phyloP scores from a whole-genome alignment of 1,140 invertebrate genomes.

The Nasonia giraulti region DNA sequence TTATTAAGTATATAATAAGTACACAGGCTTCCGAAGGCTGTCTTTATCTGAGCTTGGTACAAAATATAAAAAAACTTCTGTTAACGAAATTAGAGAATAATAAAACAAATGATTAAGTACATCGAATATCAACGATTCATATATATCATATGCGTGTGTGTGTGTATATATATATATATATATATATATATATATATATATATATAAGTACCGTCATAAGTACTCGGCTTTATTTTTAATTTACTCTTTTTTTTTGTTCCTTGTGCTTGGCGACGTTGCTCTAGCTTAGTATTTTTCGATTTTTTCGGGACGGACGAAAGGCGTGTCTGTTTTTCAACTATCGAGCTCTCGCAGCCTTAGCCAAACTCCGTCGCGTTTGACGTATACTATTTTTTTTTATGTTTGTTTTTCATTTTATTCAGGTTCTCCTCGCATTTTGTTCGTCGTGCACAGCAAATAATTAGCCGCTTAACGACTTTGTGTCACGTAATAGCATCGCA shows the following conservation, averaged over 20 bases:
- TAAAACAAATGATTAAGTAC: conserved; percentile 59
- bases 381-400: background rate
- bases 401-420: background rate
- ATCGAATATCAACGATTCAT: conserved; percentile 52
- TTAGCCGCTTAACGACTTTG: background rate
- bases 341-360: background rate
- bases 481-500: background rate
- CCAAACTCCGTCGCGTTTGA: conserved; percentile 35
- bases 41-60: conserved; percentile 25
- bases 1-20: conserved; percentile 8
- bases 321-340: conserved; percentile 33
- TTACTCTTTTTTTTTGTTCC: conserved; percentile 32
- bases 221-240: conserved; percentile 43
- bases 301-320: conserved; percentile 62
- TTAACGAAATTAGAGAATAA: conserved; percentile 48
- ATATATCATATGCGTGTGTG: conserved; percentile 28
- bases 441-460: background rate
- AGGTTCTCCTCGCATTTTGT: background rate
- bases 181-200: conserved; percentile 39
- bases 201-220: conserved; percentile 51
- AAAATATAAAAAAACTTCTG: conserved; percentile 33
- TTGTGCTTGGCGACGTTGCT: conserved; percentile 46
- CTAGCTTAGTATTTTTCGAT: conserved; percentile 55
- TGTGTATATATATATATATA: conserved; percentile 42
- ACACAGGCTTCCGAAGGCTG: conserved; percentile 22